phyloP scores from a whole-genome alignment of 2,113 vertebrate genomes.

The Octodon degus region DNA sequence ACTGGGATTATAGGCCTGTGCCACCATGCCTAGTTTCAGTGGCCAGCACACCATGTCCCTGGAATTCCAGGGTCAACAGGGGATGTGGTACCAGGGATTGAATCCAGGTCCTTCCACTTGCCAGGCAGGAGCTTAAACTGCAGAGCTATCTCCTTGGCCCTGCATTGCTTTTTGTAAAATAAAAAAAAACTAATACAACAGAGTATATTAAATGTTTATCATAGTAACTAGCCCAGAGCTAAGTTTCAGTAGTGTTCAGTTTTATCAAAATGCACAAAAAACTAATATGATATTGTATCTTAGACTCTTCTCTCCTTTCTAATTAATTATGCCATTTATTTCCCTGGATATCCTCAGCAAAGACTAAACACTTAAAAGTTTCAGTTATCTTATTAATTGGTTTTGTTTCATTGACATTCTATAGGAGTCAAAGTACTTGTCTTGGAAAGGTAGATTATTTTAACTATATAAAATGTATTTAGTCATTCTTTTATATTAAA shows the following conservation, averaged over 20 bases:
- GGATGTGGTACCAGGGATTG: too few species aligned
- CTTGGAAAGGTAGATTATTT: slow-evolving; percentile 26
- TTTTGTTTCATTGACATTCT: slow-evolving; percentile 52
- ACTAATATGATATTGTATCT: fast-evolving
- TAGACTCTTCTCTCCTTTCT: not conserved
- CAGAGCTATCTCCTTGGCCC: too few species aligned
- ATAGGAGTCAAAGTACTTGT: slow-evolving; percentile 52
- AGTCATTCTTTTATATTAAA: slow-evolving; percentile 37
- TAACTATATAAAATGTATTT: slow-evolving; percentile 35
- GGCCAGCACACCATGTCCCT: too few species aligned
- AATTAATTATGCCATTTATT: not conserved
- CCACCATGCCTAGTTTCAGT: too few species aligned
- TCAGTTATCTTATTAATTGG: not conserved
- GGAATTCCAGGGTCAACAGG: too few species aligned
- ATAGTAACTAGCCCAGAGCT: not conserved
- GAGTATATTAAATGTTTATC: not conserved
- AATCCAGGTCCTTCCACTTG: too few species aligned
- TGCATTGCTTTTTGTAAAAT: not conserved
- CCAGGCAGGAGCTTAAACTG: too few species aligned
- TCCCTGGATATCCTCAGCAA: slow-evolving; percentile 5
- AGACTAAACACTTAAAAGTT: slow-evolving; percentile 16
- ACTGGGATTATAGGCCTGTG: too few species aligned
- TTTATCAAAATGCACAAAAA: not conserved
- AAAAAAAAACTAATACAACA: not conserved
- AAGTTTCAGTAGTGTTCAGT: fast-evolving